Base-by-base conservation (phyloP, 2,113 vertebrate species). In the Heliornis fulica region DNA sequence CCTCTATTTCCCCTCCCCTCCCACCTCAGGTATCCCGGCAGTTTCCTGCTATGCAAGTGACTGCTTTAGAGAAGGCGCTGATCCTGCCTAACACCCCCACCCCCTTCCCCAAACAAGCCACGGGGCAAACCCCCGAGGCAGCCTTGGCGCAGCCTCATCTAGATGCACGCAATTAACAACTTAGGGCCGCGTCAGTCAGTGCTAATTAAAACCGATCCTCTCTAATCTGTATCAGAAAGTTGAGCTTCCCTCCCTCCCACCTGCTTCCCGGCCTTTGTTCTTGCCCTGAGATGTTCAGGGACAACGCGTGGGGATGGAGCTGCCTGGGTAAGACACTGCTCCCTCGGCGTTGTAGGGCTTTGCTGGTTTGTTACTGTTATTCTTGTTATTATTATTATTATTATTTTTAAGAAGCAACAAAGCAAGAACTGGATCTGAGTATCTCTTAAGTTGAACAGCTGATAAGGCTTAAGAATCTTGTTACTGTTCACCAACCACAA, bases 11-110 rank as follows among this genome's bases (percentile, higher is more conserved):
- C 13, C 13, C 45, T 20, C 43, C 43, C 43, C 45, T 20, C 43
- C 43, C 43, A 18, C 83, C 93, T 93, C 91, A 90, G 93, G 94
- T 93, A 90, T 89, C 56, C 34, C 2, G 0, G 96, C 96, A 96
- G 95, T 97, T 96, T 95, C 96, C 86, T 97, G 96, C 96, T 96
- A 92, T 97, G 96, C 96, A 96, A 95, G 96, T 89, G 93, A 97
- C 95, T 97, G 96, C 96, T 92, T 68, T 59, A 70, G 50, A 66
- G 28, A 26, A 8, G 76, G 83, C 95, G 92, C 94, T 36, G 64
- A 63, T 76, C 64, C 75, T 77, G 90, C 70, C 71, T 59, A n/a
- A n/a, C n/a, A n/a, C 60, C 82, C 72, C 31, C 6, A 23, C 31
- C 14, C 20, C 48, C 76, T 28, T n/a, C 60, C 38, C 36, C 21